Base-by-base conservation (phyloP, 2,888 invertebrate genomes). In the Automeris io region DNA sequence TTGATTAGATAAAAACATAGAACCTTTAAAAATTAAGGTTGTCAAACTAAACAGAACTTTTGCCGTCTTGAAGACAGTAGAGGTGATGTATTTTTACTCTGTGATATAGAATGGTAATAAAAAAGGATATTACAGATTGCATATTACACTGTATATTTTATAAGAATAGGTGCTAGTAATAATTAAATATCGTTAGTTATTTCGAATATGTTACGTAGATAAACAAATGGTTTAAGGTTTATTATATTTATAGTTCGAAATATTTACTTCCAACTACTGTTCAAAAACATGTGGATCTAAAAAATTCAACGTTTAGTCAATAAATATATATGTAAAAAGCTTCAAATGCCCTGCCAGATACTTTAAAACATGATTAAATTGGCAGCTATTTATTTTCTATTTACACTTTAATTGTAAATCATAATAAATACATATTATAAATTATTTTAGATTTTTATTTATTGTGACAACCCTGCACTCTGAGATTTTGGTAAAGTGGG, bases 41-140 rank as follows among this genome's bases (percentile, higher is more conserved):
- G 18, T 33, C 25, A 9, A 11, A 23, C 12, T 35, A 16, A 25
- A 26, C 11, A 39, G 13, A 22, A 57, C 57, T 58, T 57, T 52
- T 56, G 47, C 43, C 48, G 63, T 73, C 72, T 77, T 16, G 45
- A 67, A 79, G 80, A 69, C 68, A 45, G 45, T 46, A 37, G 44
- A 45, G 51, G 59, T 61, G 42, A 66, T 64, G 79, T 85, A 82
- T 83, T 82, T 80, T 72, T 61, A 74, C 71, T 76, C 85, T 85
- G 85, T 85, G 85, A 85, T 85, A 85, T 81, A 80, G 73, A 54
- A 62, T 61, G 68, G 64, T 80, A 71, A 57, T 48, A 49, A 51
- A 46, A 54, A 61, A 60, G 51, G 54, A 66, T 61, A 70, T 54
- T 51, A 45, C 60, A 66, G 59, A 59, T 54, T 55, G 47, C 47